These are phyloP conservation scores for Drosophila neonasuta DNA, from an alignment of 2,888 invertebrate species.

Conservation along the genomic window DNA sequence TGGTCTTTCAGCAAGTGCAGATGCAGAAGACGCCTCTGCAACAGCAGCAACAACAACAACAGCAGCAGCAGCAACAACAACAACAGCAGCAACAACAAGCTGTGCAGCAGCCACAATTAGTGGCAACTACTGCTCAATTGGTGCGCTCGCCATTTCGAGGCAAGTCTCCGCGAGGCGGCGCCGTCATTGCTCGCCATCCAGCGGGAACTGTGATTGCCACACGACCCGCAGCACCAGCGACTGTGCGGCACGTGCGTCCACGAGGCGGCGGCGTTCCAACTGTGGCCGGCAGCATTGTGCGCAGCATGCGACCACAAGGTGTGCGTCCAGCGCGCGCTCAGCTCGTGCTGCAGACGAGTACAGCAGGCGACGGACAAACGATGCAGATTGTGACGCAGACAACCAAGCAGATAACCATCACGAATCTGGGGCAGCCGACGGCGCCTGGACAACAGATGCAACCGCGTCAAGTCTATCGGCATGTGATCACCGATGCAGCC, in stretches of 20 bases:
- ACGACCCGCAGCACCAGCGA: conserved; percentile 52
- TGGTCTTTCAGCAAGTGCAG: conserved; percentile 79
- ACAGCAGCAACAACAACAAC: conserved; percentile 47
- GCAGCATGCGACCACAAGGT: conserved; percentile 56
- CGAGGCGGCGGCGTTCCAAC: conserved; percentile 48
- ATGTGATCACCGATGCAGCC: conserved; percentile 52
- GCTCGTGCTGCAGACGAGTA: conserved; percentile 54
- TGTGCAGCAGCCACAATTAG: conserved; percentile 62
- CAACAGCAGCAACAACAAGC: conserved; percentile 34
- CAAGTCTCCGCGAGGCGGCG: conserved; percentile 53
- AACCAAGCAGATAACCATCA: conserved; percentile 67
- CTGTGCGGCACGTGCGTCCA: conserved; percentile 63
- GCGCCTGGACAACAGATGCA: conserved; percentile 53
- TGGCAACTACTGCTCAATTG: conserved; percentile 53
- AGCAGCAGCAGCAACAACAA: conserved; percentile 31
- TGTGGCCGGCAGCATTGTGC: conserved; percentile 40
- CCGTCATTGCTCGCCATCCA: conserved; percentile 55
- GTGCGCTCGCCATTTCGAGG: conserved; percentile 58
- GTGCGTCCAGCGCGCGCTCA: conserved; percentile 57
- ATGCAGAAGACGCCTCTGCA: conserved; percentile 59
- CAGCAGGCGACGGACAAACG: conserved; percentile 56
- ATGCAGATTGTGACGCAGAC: conserved; percentile 64
- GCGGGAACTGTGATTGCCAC: conserved; percentile 57
- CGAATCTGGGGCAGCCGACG: conserved; percentile 59
- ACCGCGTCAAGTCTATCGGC: conserved; percentile 66